Conservation (phyloP, 2,797 vertebrate species). For the Ficedula albicollis region DNA sequence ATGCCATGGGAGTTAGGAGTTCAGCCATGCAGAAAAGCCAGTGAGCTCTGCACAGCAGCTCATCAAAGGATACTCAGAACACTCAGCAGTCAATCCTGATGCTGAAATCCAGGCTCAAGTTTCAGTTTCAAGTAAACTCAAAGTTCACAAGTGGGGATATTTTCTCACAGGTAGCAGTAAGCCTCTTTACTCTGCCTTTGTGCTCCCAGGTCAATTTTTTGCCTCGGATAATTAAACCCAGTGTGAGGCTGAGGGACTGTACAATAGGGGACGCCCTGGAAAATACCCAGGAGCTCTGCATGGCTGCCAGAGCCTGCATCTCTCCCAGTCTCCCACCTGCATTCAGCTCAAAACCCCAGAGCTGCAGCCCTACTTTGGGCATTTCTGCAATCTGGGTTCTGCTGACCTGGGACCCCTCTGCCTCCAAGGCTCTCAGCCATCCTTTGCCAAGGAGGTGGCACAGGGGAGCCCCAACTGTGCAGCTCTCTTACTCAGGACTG, state of each 20-base stretch:
- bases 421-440: background rate
- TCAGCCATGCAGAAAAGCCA: slow-evolving; percentile 43
- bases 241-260: background rate
- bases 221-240: background rate
- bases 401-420: background rate
- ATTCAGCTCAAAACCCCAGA: background rate
- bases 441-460: background rate
- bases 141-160: slow-evolving; percentile 16
- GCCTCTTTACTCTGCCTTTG: slow-evolving; percentile 11
- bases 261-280: background rate
- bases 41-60: background rate
- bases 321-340: background rate
- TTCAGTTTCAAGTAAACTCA: slow-evolving; percentile 52
- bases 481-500: background rate
- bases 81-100: slow-evolving; percentile 10
- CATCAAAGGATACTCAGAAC: slow-evolving; percentile 45
- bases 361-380: background rate
- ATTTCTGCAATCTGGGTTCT: background rate
- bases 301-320: background rate
- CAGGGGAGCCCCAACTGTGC: accelerated
- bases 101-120: slow-evolving; percentile 35
- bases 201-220: background rate
- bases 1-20: background rate
- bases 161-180: slow-evolving; percentile 54
- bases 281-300: background rate